Evolutionary conservation across 1,140 invertebrate genomes (phyloP).

Genomic region (Aphaenogaster ashmeadi): DNA sequence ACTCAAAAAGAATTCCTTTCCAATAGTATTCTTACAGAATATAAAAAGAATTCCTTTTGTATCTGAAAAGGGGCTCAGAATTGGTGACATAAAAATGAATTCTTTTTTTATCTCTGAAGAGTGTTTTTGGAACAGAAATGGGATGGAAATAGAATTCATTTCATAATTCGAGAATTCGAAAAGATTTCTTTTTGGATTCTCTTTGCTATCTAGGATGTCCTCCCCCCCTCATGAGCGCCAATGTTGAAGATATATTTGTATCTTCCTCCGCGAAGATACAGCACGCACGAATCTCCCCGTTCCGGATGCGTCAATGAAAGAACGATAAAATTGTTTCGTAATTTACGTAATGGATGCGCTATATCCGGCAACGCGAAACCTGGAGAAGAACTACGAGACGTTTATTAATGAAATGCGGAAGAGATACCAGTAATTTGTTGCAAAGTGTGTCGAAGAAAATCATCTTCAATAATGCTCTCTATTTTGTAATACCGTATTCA

Average conservation of each 20-base stretch:
- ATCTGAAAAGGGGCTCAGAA: too few relatives aligned
- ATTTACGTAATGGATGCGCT: background rate
- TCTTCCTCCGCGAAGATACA: background rate
- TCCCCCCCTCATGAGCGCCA: too few relatives aligned
- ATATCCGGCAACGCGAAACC: background rate
- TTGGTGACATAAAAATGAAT: too few relatives aligned
- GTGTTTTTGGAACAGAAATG: too few relatives aligned
- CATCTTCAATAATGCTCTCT: background rate
- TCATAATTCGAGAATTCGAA: too few relatives aligned
- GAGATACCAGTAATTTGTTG: background rate
- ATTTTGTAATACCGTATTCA: background rate
- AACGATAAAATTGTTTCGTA: background rate
- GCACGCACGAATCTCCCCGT: background rate
- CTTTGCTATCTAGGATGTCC: too few relatives aligned
- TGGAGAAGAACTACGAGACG: background rate
- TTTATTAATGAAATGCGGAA: slow-evolving; percentile 6
- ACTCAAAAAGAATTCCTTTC: too few relatives aligned
- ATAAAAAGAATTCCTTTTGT: too few relatives aligned
- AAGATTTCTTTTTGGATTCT: too few relatives aligned
- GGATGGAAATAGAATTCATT: too few relatives aligned
- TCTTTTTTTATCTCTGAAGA: too few relatives aligned
- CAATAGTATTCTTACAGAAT: too few relatives aligned
- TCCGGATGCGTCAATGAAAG: background rate
- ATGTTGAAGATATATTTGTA: background rate
- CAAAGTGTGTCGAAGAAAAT: background rate